Base-by-base conservation (phyloP, 1,140 invertebrate genomes). In the Mactra quadrangularis region DNA sequence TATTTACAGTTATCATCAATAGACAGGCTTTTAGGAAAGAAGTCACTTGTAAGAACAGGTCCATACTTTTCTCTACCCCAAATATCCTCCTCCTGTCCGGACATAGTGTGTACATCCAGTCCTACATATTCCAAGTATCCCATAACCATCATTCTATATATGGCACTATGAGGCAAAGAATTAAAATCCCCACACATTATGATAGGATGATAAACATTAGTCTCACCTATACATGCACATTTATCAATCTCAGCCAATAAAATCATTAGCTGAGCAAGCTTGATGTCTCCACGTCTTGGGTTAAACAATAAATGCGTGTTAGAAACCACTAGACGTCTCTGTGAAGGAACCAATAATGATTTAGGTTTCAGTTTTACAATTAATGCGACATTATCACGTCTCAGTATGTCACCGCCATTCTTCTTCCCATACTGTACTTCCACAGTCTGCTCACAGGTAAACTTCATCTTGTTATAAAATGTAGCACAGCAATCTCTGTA, bases 271-370 rank as follows among this genome's bases (percentile, higher is more conserved):
- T 99, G 98, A 0, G 97, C 97, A 25, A 98, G 93, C 88, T 97
- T 95, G 0, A 99, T 95, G 92, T 99, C 98, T 29, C 96, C 95
- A 29, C 98, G 93, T 87, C 94, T 95, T 0, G 97, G 97, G 94
- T 99, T 99, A 90, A 96, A 99, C 13, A 99, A 93, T n/a, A 99
- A 93, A 94, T 99, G 98, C 0, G 98, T 99, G 4, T 97, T 99
- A 11, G 97, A 97, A 0, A 99, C 95, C 29, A 97, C 94, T 62
- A 97, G 92, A 35, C 6, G 15, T 66, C 85, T 84, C 38, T 83
- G 17, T 9, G 72, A 57, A 52, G 27, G 6, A 15, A 55, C 9
- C 22, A 19, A 33, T 3, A 15, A 9, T 35, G 64, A 50, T 15
- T 27, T 25, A 17, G 89, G 89, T 52, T 76, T 82, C 33, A 98